A percentile compares a stretch with the other conserved stretches of the same genome.
These are phyloP conservation scores for Podarcis lilfordi DNA, from an alignment of 2,797 vertebrate species.

Conservation along the genomic window DNA sequence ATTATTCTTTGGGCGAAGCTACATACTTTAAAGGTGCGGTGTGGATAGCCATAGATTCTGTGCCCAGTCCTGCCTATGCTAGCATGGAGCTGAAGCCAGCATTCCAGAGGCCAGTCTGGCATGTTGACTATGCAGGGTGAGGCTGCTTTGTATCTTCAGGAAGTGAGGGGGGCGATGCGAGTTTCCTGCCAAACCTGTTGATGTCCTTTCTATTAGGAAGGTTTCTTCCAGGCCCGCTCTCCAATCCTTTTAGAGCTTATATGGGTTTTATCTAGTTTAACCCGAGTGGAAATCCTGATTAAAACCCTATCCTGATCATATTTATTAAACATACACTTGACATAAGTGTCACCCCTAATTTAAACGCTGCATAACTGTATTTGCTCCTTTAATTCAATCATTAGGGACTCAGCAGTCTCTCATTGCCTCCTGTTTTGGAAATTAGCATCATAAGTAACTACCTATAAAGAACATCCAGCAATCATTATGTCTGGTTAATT, in stretches of 20 bases:
- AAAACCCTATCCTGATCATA: slow-evolving; percentile 80
- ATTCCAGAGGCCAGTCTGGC: background rate
- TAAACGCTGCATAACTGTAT: slow-evolving; percentile 83
- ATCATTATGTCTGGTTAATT: slow-evolving; percentile 81
- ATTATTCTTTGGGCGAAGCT: too few species aligned
- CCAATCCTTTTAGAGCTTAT: slow-evolving; percentile 30
- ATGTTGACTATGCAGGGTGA: background rate
- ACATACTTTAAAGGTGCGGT: too few species aligned
- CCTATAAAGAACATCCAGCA: slow-evolving; percentile 76
- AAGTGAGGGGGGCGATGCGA: background rate
- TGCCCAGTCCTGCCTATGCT: background rate
- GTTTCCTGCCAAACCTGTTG: background rate
- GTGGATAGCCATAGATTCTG: too few species aligned
- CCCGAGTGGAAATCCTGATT: slow-evolving; percentile 78
- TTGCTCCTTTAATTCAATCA: slow-evolving; percentile 80
- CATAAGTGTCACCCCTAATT: slow-evolving; percentile 83
- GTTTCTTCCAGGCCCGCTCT: slow-evolving; percentile 8
- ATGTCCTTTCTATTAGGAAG: background rate
- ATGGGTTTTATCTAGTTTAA: slow-evolving; percentile 77
- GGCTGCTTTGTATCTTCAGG: background rate
- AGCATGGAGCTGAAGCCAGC: background rate
- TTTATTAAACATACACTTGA: slow-evolving; percentile 78
- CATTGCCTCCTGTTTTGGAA: slow-evolving; percentile 80
- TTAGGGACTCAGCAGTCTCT: slow-evolving; percentile 60
- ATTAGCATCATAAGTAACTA: slow-evolving; percentile 78